Base-by-base conservation (phyloP, 2,888 invertebrate genomes). In the Dorcus hopei region DNA sequence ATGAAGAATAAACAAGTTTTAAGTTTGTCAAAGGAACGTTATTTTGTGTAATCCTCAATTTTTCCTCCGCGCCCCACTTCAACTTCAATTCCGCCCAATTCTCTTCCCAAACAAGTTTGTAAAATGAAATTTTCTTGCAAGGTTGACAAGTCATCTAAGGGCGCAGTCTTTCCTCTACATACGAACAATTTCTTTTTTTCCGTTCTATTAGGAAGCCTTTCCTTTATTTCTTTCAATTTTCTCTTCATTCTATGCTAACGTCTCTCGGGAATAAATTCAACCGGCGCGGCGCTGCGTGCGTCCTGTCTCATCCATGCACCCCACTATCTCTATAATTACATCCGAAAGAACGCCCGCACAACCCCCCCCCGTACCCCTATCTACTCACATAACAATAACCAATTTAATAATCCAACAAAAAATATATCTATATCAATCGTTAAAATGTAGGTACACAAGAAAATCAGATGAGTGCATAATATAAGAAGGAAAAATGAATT, bases 41-140 rank as follows among this genome's bases (percentile, higher is more conserved):
- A 71, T 70, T 70, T 69, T 69, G 68, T 68, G 71, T 73, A 72
- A 72, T 70, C 70, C 70, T 64, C 68, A 68, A 70, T 71, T 71
- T 69, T 70, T 67, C 19, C 64, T 65, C 70, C 66, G 60, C 63
- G 66, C 68, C 72, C 70, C 67, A 70, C 73, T 75, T 75, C 76
- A 74, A 77, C 76, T 77, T 75, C 81, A 80, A 81, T 81, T 81
- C 78, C 74, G 76, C 78, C 80, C 81, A 81, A 82, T 82, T 81
- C 80, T 80, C 79, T 76, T 79, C 76, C 79, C 80, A 81, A 82
- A 81, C 80, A 81, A 82, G 80, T 82, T 82, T 80, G 79, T 79
- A 80, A 81, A 81, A 82, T 81, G 80, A 81, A 81, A 82, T 82
- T 82, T 81, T 80, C 80, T 74, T 77, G 77, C 77, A 79, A 74